Base-by-base conservation (phyloP, 2,797 vertebrate genomes). In the Galaxias olidus region DNA sequence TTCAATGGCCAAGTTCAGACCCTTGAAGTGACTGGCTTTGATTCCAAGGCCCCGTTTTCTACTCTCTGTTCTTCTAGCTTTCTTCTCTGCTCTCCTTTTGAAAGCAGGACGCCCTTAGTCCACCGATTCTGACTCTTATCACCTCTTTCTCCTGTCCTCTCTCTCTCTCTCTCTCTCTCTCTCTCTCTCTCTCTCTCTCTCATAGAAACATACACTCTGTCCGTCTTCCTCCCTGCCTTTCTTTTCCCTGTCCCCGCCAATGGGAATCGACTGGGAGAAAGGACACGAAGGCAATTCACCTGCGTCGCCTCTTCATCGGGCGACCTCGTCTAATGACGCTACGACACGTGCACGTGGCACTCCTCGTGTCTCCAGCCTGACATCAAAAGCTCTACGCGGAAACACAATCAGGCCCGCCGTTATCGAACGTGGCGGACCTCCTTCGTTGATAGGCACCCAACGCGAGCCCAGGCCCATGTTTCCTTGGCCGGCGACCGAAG, bases 11-110 rank as follows among this genome's bases (percentile, higher is more conserved):
- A 74, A 78, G 77, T 78, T 77, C 74, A 80, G 75, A 66, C 69
- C 77, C 87, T 87, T 87, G 77, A 89, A 86, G 73, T 73, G 65
- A 78, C 76, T 79, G 71, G 72, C 81, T 87, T 84, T 87, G 69
- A 89, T 83, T 87, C 63, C 77, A 76, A 82, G 59, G 81, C 66
- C 72, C 46, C 75, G 54, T 75, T 84, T 84, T 77, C 71, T 71
- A 79, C 48, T 66, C 12, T 8, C 19, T 49, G 14, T 68, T 18
- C 45, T 19, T n/a, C 65, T 59, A 66, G 56, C 41, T 58, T 56
- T 66, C 52, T 62, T 60, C 61, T 64, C 56, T 65, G 58, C 61
- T 52, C 57, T 71, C 60, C 51, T 73, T 76, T 79, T 79, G 65
- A 71, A 60, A 73, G 70, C 61, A 76, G 70, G 58, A 50, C 56